Evolutionary conservation across 2,113 vertebrate genomes (phyloP).

Genomic region (Petromus typicus): DNA sequence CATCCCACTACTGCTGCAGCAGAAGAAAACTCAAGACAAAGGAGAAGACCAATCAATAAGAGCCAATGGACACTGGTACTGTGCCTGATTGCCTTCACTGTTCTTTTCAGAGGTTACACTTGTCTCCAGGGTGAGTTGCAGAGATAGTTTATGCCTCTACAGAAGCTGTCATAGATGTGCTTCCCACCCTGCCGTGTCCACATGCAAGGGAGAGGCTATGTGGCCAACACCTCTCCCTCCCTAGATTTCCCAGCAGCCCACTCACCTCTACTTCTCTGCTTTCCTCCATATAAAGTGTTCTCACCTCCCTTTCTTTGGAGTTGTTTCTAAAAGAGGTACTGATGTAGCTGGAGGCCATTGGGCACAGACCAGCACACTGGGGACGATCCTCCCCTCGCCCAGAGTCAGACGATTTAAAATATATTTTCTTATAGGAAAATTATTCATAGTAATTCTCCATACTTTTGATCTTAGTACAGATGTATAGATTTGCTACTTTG

Average conservation of each 20-base stretch:
- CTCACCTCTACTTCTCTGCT: too few species aligned
- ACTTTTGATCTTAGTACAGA: accelerated
- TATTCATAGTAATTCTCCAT: neutral
- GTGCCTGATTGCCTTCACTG: too few species aligned
- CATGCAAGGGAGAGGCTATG: neutral
- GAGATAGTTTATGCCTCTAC: neutral
- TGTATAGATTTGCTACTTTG: neutral
- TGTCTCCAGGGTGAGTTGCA: neutral
- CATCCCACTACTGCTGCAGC: accelerated
- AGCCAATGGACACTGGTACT: accelerated
- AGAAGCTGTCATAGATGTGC: neutral
- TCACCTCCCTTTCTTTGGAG: neutral
- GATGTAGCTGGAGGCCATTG: too few species aligned
- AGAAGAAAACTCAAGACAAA: too few species aligned
- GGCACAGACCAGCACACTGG: neutral
- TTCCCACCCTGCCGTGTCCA: accelerated
- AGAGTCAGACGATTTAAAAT: neutral
- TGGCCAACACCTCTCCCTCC: accelerated
- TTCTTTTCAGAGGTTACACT: neutral
- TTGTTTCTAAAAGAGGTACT: neutral
- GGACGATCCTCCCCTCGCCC: neutral
- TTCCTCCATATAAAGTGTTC: too few species aligned
- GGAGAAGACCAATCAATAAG: neutral
- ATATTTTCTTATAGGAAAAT: neutral
- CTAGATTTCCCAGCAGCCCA: neutral